phyloP scores from a whole-genome alignment of 2,888 invertebrate genomes.

The Seira sanloemensis region DNA sequence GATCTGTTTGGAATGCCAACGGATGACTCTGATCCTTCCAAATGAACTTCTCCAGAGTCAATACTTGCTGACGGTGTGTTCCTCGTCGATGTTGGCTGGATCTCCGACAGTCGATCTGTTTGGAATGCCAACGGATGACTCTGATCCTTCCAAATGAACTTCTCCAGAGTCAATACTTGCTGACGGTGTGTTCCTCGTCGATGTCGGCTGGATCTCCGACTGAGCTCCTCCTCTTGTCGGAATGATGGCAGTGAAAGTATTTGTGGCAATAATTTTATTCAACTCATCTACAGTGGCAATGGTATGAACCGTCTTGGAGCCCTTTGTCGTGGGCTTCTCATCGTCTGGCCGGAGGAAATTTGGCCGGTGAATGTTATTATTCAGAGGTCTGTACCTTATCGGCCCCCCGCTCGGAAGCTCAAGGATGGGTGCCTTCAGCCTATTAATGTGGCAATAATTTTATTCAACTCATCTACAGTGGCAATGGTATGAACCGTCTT shows the following conservation, averaged over 20 bases:
- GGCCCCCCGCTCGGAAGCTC: constrained; percentile 71
- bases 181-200: neutral
- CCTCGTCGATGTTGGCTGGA: constrained; percentile 18
- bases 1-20: constrained; percentile 23
- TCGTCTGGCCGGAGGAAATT: constrained; percentile 69
- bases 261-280: constrained; percentile 74
- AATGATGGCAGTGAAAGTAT: constrained; percentile 72
- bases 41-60: constrained; percentile 35
- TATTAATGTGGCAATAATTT: constrained; percentile 72
- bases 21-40: constrained; percentile 66
- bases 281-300: constrained; percentile 74
- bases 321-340: constrained; percentile 72
- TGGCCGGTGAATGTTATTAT: constrained; percentile 66
- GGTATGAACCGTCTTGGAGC: constrained; percentile 73
- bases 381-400: constrained; percentile 67
- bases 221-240: constrained; percentile 49
- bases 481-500: constrained; percentile 74
- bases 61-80: neutral
- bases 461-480: constrained; percentile 74
- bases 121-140: constrained; percentile 35
- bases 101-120: constrained; percentile 35
- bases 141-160: constrained; percentile 63
- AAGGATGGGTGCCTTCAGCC: constrained; percentile 66
- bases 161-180: neutral
- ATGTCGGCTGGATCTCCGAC: constrained; percentile 25